A percentile compares a stretch with the other conserved stretches of the same genome.
Evolutionary conservation across 2,888 invertebrate genomes (phyloP).

Genomic region (Didymodactylos carnosus): DNA sequence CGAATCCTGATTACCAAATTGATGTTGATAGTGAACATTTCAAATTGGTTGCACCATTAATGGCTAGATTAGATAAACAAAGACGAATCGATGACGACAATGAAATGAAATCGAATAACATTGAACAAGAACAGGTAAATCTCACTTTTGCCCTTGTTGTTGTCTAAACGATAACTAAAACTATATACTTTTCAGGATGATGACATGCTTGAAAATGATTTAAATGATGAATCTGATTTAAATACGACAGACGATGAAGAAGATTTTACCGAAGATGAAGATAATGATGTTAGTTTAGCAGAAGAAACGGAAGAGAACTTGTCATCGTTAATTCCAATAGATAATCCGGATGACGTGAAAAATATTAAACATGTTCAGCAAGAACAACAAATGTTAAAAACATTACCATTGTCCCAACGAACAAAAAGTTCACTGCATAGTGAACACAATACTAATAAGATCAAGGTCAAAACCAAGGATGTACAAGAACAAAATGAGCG

Average conservation of each 20-base stretch:
- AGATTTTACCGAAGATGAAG: background rate
- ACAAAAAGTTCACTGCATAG: background rate
- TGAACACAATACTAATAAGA: background rate
- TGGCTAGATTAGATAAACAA: constrained; percentile 7
- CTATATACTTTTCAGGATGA: too few species aligned
- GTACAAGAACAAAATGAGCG: background rate
- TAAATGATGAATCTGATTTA: too few species aligned
- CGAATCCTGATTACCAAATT: constrained; percentile 73
- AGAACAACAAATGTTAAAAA: background rate
- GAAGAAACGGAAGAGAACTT: too few species aligned
- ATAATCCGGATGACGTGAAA: too few species aligned
- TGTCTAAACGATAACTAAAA: too few species aligned
- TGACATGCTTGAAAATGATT: too few species aligned
- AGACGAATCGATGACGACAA: background rate
- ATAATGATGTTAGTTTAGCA: too few species aligned
- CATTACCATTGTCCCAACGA: background rate
- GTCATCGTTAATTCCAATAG: too few species aligned
- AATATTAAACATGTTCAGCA: too few species aligned
- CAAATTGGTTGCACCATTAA: constrained; percentile 2
- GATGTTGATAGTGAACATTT: constrained; percentile 58
- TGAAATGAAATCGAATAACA: background rate
- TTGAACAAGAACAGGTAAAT: background rate
- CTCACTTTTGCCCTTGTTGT: too few species aligned
- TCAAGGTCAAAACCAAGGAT: background rate
- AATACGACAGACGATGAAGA: too few species aligned